Percentiles rank a stretch among this genome's conserved stretches.
Conservation (phyloP, 2,888 invertebrate species). For the Celastrina argiolus region DNA sequence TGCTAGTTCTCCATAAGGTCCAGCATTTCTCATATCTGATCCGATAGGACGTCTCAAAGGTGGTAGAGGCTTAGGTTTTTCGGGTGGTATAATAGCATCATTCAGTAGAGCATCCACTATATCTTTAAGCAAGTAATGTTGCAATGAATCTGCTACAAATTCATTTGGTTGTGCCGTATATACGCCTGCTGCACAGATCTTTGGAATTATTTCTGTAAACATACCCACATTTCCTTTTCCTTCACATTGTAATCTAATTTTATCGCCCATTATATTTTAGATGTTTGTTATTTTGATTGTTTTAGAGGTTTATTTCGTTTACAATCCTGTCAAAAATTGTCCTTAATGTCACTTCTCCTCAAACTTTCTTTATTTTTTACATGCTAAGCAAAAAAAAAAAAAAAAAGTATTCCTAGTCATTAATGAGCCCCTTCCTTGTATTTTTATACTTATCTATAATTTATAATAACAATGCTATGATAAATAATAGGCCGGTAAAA, state of each 20-base stretch:
- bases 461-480: no score
- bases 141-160: constrained; percentile 43
- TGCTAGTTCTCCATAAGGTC: constrained; percentile 44
- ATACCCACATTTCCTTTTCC: constrained; percentile 62
- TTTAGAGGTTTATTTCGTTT: no score
- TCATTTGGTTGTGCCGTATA: constrained; percentile 54
- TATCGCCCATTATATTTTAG: neutral
- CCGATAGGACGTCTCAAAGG: constrained; percentile 51
- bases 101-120: constrained; percentile 57
- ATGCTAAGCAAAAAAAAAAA: no score
- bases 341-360: neutral
- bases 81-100: constrained; percentile 54
- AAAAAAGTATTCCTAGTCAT: no score
- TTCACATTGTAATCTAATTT: constrained; percentile 45
- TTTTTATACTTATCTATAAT: no score
- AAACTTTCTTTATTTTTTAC: no score
- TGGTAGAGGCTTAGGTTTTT: constrained; percentile 47
- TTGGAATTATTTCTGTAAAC: constrained; percentile 58
- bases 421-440: no score
- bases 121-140: constrained; percentile 60
- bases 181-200: constrained; percentile 60
- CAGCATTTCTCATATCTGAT: constrained; percentile 49
- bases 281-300: neutral
- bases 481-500: no score
- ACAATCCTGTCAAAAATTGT: neutral